Conservation (phyloP, 2,113 vertebrate genomes). For the Urocynchramus pylzowi region DNA sequence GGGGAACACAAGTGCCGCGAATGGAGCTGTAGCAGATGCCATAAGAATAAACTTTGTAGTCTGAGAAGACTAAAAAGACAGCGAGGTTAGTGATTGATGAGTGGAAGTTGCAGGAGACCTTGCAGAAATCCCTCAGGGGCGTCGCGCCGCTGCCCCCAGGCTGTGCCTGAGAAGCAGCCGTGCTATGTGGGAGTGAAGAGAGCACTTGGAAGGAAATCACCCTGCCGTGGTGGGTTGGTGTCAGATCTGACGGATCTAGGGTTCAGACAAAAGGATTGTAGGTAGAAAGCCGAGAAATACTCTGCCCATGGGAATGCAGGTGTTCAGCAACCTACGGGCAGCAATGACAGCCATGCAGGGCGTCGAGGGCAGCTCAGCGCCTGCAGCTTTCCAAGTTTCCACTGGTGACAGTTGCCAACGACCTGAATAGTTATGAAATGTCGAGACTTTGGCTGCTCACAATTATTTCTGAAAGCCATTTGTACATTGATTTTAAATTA, state of each 20-base stretch:
- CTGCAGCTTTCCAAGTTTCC: not conserved
- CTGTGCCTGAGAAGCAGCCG: not conserved
- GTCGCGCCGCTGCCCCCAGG: not conserved
- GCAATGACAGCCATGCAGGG: rapidly evolving
- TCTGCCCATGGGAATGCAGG: rapidly evolving
- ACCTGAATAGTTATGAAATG: not conserved
- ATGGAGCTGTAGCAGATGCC: not conserved
- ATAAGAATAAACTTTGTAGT: not conserved
- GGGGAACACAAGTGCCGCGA: not conserved
- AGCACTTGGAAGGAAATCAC: rapidly evolving
- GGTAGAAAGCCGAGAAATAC: not conserved
- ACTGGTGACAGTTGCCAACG: not conserved
- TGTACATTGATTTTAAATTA: not conserved
- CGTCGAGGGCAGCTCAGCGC: rapidly evolving
- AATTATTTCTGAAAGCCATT: not conserved
- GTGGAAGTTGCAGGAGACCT: not conserved
- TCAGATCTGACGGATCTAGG: too few species aligned
- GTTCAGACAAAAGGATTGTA: too few species aligned
- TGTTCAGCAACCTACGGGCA: not conserved
- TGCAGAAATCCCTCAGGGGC: not conserved
- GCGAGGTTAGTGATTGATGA: not conserved
- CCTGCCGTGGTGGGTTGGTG: rapidly evolving
- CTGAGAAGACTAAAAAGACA: not conserved
- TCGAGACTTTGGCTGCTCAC: not conserved
- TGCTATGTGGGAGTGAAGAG: rapidly evolving